Evolutionary conservation across 2,797 vertebrate species (phyloP), one percentile per base, ranked within the genome.

Genomic region (Rallus crepitans): DNA sequence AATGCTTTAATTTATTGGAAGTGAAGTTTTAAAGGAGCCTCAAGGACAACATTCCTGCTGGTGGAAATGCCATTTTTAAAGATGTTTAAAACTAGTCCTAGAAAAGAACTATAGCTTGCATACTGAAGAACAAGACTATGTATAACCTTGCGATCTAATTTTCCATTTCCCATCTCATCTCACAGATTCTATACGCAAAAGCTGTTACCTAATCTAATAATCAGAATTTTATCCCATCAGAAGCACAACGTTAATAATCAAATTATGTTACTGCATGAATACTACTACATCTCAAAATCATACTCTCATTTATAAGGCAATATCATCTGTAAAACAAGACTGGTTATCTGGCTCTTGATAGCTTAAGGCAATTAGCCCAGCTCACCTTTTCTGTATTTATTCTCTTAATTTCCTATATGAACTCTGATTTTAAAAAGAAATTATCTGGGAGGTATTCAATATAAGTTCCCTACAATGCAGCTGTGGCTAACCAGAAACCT

Each of bases 401-500:
- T 93, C 71, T 89, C 87, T 90, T 35, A 15, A 31, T 89, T 84
- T 76, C 79, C 52, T 85, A 12, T 40, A 60, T n/a, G 40, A 91
- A 40, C 25, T 45, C 72, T 23, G 39, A 70, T 55, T 88, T 60
- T 1, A 70, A 82, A 90, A 80, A 69, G 4, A 69, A 87, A 33
- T 24, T 55, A 4, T 31, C 33, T 79, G 25, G 18, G 52, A 82
- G 56, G 11, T 47, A 78, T 52, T 75, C 45, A 78, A 18, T 63
- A 59, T 82, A 83, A 88, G 20, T 33, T 64, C 40, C 65, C 66
- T 21, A 94, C 87, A 94, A 78, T 70, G 45, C 45, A 45, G 52
- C 80, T 97, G 94, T 96, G 92, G 83, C 66, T 95, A 94, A 95
- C 30, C 56, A 75, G 82, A 96, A 96, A 93, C 82, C 82, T 78